A percentile compares a stretch with the other conserved stretches of the same genome.
Evolutionary conservation across 2,113 vertebrate species (phyloP).

Genomic region (Tiliqua scincoides): DNA sequence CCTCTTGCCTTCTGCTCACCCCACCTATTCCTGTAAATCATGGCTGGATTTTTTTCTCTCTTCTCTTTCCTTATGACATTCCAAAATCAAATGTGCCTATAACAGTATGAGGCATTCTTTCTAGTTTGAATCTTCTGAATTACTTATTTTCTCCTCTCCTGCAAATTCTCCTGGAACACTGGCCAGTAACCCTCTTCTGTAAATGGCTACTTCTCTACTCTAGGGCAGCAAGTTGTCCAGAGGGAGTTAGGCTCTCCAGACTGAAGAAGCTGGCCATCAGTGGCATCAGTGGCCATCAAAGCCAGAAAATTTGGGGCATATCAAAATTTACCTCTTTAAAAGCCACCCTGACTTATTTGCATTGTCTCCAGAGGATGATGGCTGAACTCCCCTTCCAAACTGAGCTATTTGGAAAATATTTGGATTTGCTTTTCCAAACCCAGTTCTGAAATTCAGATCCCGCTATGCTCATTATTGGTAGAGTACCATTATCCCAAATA

Average conservation of each 20-base stretch:
- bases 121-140: neutral
- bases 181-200: neutral
- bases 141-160: no score
- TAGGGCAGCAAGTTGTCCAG: neutral
- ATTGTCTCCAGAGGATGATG: neutral
- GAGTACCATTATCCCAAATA: neutral
- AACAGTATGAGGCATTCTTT: neutral
- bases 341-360: neutral
- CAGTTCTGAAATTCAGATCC: neutral
- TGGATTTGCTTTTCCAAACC: neutral
- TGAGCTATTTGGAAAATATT: neutral
- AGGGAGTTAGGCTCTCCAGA: neutral
- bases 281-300: neutral
- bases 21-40: constrained; percentile 14
- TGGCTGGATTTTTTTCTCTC: neutral
- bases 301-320: no score
- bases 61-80: neutral
- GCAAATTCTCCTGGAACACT: neutral
- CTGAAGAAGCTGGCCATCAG: neutral
- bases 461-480: neutral
- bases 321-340: neutral
- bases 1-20: constrained; percentile 27
- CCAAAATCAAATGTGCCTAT: neutral
- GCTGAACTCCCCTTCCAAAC: neutral
- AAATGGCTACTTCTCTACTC: neutral